These are phyloP conservation scores for Daphoenositta chrysoptera DNA, from an alignment of 2,113 vertebrate genomes.

Conservation along the genomic window DNA sequence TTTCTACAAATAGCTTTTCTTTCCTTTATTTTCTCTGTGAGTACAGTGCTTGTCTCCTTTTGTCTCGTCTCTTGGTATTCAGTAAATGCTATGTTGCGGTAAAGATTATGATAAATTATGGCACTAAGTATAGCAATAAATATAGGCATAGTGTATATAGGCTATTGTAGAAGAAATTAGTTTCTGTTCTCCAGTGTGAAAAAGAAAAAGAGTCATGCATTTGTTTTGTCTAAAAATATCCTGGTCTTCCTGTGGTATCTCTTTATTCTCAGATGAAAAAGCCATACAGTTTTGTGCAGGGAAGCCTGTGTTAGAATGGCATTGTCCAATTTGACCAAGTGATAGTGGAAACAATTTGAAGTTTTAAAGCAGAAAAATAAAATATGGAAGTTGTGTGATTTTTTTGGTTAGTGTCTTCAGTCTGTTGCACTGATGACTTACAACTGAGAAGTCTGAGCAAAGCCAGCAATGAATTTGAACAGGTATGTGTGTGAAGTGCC, in stretches of 20 bases:
- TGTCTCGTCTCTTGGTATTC: neutral
- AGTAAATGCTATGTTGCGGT: neutral
- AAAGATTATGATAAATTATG: neutral
- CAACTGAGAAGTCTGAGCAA: neutral
- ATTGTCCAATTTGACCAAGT: neutral
- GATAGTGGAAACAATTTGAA: neutral
- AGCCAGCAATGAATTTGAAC: neutral
- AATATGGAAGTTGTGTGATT: neutral
- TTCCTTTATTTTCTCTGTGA: neutral
- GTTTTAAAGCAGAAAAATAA: neutral
- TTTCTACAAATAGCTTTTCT: neutral
- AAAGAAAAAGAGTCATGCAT: neutral
- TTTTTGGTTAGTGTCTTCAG: neutral
- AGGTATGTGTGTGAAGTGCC: neutral
- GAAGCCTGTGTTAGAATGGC: neutral
- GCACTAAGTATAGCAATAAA: neutral
- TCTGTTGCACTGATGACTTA: neutral
- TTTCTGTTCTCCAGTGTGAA: neutral
- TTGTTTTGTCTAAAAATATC: neutral
- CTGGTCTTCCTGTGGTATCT: neutral
- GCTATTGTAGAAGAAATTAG: neutral
- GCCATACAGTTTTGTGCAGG: neutral
- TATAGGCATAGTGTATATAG: neutral
- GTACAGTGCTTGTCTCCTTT: neutral
- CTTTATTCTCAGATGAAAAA: neutral